These are phyloP conservation scores for Allobates femoralis DNA, from an alignment of 2,797 vertebrate species.

Conservation along the genomic window DNA sequence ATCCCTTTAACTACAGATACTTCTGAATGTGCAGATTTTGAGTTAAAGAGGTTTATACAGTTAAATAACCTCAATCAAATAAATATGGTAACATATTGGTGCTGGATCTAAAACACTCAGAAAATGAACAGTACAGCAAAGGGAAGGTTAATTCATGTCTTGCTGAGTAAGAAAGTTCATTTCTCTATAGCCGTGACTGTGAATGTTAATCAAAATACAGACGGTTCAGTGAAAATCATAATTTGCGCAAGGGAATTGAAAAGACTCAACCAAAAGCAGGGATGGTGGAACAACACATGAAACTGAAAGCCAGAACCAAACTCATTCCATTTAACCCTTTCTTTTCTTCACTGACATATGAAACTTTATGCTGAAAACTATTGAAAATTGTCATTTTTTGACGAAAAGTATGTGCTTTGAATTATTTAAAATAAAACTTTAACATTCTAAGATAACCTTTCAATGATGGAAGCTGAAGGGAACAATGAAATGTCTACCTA, in stretches of 20 bases:
- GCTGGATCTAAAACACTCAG: not conserved
- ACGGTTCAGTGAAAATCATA: conserved; percentile 57
- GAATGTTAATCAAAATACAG: conserved; percentile 64
- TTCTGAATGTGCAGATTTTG: not conserved
- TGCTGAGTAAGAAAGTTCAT: conserved; percentile 58
- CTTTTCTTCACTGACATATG: not conserved
- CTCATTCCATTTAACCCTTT: conserved; percentile 29
- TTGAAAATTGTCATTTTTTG: not conserved
- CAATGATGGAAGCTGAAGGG: not conserved
- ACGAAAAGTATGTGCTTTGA: not conserved
- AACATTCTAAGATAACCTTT: not conserved
- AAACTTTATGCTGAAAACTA: not conserved
- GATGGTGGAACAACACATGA: conserved; percentile 12
- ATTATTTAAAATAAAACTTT: not conserved
- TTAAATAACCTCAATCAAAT: not conserved
- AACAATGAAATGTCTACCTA: not conserved
- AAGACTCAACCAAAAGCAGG: conserved; percentile 46
- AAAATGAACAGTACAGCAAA: conserved; percentile 34
- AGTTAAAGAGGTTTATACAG: not conserved
- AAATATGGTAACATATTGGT: not conserved
- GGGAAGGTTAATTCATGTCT: conserved; percentile 53
- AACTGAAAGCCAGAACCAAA: conserved; percentile 18
- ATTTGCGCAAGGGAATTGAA: conserved; percentile 57
- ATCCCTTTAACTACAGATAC: not conserved
- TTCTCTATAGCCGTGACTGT: conserved; percentile 52